Evolutionary conservation across 2,113 vertebrate genomes (phyloP), one percentile per base, ranked within the genome.

Genomic region (Bombycilla garrulus): DNA sequence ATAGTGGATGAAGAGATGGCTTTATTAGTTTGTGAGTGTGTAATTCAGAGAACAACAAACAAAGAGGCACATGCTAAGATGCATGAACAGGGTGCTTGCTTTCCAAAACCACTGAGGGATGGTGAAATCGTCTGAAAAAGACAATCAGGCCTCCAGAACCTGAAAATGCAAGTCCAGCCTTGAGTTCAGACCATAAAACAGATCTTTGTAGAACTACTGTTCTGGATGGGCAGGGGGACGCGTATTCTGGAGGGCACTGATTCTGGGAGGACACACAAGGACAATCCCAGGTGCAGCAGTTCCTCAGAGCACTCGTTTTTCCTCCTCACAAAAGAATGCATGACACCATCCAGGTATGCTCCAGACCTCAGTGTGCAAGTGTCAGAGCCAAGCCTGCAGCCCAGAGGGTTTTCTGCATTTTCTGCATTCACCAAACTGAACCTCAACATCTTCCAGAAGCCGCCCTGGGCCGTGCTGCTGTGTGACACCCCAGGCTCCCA

Each of bases 391-490:
- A 54, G 29, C 53, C 44, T 84, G 45, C 50, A 50, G 77, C 23
- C 44, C 35, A 31, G 45, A 57, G 54, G 35, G 17, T 64, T 74
- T 45, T 29, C 64, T 95, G 69, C n/a, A 10, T 31, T 53, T 57
- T 31, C 80, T 95, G 56, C 36, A 8, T 18, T 57, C 62, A 61
- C 40, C 81, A 82, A 61, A n/a, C 36, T 24, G 60, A 70, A 42
- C 54, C 28, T 56, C 74, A 15, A 3, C 0, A 4, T 23, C 64
- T 58, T 38, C 24, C 92, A 77, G 70, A 12, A 65, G n/a, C 50
- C 0, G 2, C 14, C 56, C 69, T 0, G 1, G 21, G 42, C 35
- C 0, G 10, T 18, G 45, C 42, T 2, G 3, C 72, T 61, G 58
- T 12, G 56, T 28, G 51, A 11, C 64, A 47, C 65, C 2, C 15